These are phyloP conservation scores for Propithecus coquereli DNA, from an alignment of 2,113 vertebrate species.

Conservation along the genomic window DNA sequence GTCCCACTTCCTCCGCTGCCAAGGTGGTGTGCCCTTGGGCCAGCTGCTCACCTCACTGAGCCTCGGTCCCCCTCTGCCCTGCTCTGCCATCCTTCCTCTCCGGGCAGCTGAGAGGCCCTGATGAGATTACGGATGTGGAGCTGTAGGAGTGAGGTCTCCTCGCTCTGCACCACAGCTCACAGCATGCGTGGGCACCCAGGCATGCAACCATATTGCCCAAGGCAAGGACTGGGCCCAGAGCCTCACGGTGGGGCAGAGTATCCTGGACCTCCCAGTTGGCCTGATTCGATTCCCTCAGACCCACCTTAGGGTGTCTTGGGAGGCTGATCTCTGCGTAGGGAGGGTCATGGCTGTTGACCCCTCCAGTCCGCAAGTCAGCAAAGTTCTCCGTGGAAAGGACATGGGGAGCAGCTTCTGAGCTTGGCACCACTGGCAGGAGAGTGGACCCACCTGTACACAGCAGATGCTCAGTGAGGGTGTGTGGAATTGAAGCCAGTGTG, in stretches of 20 bases:
- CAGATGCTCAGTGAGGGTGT: not conserved
- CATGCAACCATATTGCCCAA: not conserved
- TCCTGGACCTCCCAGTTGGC: rapidly evolving
- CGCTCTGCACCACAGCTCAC: no score
- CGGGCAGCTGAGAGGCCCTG: not conserved
- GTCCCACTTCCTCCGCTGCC: no score
- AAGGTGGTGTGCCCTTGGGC: not conserved
- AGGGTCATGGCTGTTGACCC: rapidly evolving
- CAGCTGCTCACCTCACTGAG: not conserved
- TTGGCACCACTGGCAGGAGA: not conserved
- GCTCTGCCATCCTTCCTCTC: no score
- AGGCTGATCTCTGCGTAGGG: not conserved
- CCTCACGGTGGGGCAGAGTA: rapidly evolving
- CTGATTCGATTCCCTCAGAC: not conserved
- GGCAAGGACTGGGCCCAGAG: not conserved
- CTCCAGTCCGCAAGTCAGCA: not conserved
- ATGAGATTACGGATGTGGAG: not conserved
- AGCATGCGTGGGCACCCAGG: not conserved
- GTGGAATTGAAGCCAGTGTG: no score
- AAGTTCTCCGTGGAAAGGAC: not conserved
- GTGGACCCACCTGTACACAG: not conserved
- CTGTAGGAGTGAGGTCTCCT: rapidly evolving
- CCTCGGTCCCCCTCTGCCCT: not conserved
- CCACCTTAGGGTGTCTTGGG: not conserved
- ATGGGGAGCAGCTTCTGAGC: no score